Percentiles rank a stretch among this genome's conserved stretches.
Evolutionary conservation across 2,113 vertebrate species (phyloP).

Genomic region (Montifringilla adamsi): DNA sequence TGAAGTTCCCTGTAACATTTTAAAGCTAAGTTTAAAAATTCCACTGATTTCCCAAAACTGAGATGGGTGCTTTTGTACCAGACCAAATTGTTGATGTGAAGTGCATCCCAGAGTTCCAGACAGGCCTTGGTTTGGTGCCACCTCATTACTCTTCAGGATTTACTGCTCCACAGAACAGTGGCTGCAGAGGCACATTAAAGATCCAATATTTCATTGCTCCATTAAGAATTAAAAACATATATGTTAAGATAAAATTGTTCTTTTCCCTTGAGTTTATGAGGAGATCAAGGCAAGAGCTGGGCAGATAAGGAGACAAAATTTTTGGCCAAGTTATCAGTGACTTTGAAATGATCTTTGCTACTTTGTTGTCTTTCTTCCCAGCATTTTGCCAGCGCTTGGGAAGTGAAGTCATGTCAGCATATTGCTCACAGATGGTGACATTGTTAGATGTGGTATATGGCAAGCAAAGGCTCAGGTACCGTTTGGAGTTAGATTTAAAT

Average conservation of each 20-base stretch:
- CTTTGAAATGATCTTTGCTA: constrained; percentile 1
- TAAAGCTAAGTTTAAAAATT: background rate
- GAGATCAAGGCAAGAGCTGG: background rate
- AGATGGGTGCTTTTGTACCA: background rate
- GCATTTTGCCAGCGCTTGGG: background rate
- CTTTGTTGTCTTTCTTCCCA: background rate
- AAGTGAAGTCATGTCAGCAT: background rate
- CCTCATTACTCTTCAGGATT: background rate
- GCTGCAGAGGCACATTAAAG: background rate
- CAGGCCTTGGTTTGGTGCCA: background rate
- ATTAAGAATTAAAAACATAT: background rate
- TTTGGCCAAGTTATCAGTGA: background rate
- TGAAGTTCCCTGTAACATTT: background rate
- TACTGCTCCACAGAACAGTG: background rate
- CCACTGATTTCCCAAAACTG: background rate
- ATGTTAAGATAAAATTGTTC: background rate
- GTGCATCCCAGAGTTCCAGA: background rate
- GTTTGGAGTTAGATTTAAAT: background rate
- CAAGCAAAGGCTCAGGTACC: background rate
- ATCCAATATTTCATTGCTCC: background rate
- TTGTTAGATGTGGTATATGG: background rate
- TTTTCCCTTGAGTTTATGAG: background rate
- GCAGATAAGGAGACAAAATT: background rate
- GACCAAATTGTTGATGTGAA: background rate
- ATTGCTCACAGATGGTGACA: constrained; percentile 33